Evolutionary conservation across 1,140 invertebrate genomes (phyloP), one percentile per base, ranked within the genome.

Genomic region (Psix sp.): DNA sequence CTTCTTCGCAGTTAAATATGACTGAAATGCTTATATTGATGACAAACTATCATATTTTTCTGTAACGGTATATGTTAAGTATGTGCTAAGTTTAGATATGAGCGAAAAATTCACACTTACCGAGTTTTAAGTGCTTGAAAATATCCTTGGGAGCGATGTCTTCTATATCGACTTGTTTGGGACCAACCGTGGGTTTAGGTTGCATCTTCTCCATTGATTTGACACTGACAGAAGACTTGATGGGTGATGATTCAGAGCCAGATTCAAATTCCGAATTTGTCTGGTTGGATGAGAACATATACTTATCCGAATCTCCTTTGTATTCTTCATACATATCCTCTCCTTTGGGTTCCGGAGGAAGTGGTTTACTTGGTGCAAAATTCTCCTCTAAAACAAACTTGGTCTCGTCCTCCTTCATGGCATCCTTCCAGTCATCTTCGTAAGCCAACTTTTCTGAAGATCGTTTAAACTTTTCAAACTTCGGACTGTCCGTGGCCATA

Each of bases 61-160:
- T n/a, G n/a, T n/a, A n/a, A n/a, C n/a, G n/a, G n/a, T n/a, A n/a
- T n/a, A n/a, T n/a, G n/a, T n/a, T n/a, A n/a, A n/a, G n/a, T n/a
- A n/a, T n/a, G n/a, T n/a, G n/a, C n/a, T n/a, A n/a, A n/a, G n/a
- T n/a, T n/a, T n/a, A n/a, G n/a, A n/a, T n/a, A n/a, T n/a, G n/a
- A 24, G 4, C 40, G 5, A 17, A 33, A 5, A n/a, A n/a, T 3
- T 29, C 17, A 15, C 15, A 42, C 91, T 90, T 76, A 92, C 91
- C 91, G 7, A 92, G 84, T 76, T 90, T 90, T 87, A 92, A 90
- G 77, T 91, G 88, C 74, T 89, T 88, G 83, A 91, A 91, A 57
- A 91, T 91, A 51, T 91, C 89, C 66, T 91, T 90, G 1, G 91
- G 90, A 43, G 90, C 90, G 33, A 91, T 90, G 67, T 90, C 87